Evolutionary conservation across 2,797 vertebrate genomes (phyloP), one percentile per base, ranked within the genome.

Genomic region (Notoglanidium macrostoma): DNA sequence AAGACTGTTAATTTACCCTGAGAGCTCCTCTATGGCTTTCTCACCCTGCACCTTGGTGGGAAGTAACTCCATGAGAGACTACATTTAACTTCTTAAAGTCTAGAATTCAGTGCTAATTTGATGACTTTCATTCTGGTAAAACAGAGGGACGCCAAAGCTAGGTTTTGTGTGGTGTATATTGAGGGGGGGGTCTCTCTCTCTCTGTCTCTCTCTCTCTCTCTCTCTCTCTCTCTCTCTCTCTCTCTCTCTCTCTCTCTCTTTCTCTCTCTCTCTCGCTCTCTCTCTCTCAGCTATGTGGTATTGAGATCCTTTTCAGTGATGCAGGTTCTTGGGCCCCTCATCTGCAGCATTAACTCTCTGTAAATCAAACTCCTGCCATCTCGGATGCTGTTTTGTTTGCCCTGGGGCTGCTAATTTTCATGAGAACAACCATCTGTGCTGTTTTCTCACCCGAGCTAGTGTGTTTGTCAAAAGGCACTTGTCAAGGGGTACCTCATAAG

Each of bases 301-400:
- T 92, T 92, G 89, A 14, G 10, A 87, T 87, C 23, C 84, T 91
- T 93, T 91, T 92, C 93, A 92, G 90, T 73, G 80, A 81, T 80
- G 83, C 87, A 88, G 89, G 89, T 90, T 93, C 90, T 91, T 91
- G 90, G 90, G 91, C 93, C 87, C 88, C 87, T 88, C 83, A 88
- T 90, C 88, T 89, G 55, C 88, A 87, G 87, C 89, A 85, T 92
- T 89, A 92, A 92, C 92, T 91, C 91, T 86, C 90, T 2, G 84
- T 89, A 89, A 92, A 93, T 91, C 90, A 7, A 3, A 89, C 91
- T 88, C 89, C 90, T 78, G 85, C 85, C 89, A 44, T 65, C 90
- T 85, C 92, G 91, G 92, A 94, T 91, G 92, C 90, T 87, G 91
- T 93, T 92, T 93, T 93, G 91, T 93, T 93, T 94, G 91, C 92